A percentile compares a stretch with the other conserved stretches of the same genome.
phyloP scores from a whole-genome alignment of 2,113 vertebrate genomes.

The Litocranius walleri region DNA sequence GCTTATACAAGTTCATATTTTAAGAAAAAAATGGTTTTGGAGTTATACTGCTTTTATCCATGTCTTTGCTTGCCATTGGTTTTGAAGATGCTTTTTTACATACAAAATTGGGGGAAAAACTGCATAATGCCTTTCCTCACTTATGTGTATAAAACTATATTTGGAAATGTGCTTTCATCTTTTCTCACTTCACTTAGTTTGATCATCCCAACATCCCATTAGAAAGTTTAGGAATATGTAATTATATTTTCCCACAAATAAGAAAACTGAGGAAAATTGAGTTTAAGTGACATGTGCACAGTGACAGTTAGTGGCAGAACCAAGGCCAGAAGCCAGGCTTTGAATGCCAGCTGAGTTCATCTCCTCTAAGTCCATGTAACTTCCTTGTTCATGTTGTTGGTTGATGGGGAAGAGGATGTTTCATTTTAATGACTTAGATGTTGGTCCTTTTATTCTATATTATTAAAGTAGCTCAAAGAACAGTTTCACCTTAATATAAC shows the following conservation, averaged over 20 bases:
- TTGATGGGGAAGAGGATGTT: not conserved
- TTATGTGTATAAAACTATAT: constrained; percentile 40
- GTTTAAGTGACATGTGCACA: not conserved
- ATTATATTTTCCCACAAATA: not conserved
- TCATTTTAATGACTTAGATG: not conserved
- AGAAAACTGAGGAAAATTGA: not conserved
- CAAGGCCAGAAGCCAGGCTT: not conserved
- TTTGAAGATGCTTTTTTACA: not conserved
- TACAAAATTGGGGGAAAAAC: constrained; percentile 32
- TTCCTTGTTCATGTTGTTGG: not conserved
- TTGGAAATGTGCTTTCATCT: constrained; percentile 63
- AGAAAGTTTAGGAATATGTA: not conserved
- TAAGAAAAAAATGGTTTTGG: not conserved
- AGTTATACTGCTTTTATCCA: not conserved
- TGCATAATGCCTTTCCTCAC: not conserved
- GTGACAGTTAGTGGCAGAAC: not conserved
- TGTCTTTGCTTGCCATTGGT: not conserved
- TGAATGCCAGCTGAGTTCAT: not conserved
- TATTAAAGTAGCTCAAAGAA: constrained; percentile 10
- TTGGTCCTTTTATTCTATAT: not conserved
- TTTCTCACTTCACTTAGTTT: not conserved
- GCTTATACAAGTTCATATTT: not conserved
- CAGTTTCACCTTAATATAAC: constrained; percentile 6
- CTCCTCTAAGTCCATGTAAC: not conserved
- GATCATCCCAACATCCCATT: not conserved